Evolutionary conservation across 2,888 invertebrate species (phyloP), one percentile per base, ranked within the genome.

Genomic region (Heliconius hortense): DNA sequence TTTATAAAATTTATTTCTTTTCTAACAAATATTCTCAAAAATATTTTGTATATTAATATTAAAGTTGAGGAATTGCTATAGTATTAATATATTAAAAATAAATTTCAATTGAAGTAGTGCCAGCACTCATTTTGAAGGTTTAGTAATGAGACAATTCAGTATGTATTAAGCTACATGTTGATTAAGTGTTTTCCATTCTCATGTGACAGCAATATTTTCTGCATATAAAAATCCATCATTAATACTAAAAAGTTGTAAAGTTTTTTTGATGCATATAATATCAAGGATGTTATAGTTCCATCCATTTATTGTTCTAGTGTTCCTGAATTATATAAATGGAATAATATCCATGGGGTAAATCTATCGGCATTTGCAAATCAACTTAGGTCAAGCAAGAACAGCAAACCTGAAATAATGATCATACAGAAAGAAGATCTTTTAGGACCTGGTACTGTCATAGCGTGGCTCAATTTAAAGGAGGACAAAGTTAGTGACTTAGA

Each of bases 281-380:
- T 59, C 13, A 4, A 59, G 2, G 13, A 59, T 11, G 43, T 68
- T 64, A 68, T 68, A 35, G 35, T 74, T 24, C 13, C 21, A 1
- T 62, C 24, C 24, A 48, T 21, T 26, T 26, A 26, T 39, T 28
- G 18, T 72, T 2, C 21, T 82, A 95, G 95, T 86, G 87, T 96
- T 1, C 96, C 97, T n/a, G 89, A 92, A 13, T 90, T 96, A 75
- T 96, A 95, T 15, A 96, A 96, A 86, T 99, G 98, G 98, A 92
- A 96, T 31, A 88, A 97, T 83, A 95, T 98, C n/a, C 91, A 95
- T 88, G 98, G 98, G 8, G 96, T 98, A 43, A 95, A 96, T 80
- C 97, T 99, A 97, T 94, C 93, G 59, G 86, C 90, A 70, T 95
- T 97, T 83, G 95, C 95, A 0, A 89, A 93, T 77, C 94, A 95